Percentiles rank a stretch among this genome's conserved stretches.
Conservation (phyloP, 1,140 invertebrate genomes). For the Drosophila lacteicornis region DNA sequence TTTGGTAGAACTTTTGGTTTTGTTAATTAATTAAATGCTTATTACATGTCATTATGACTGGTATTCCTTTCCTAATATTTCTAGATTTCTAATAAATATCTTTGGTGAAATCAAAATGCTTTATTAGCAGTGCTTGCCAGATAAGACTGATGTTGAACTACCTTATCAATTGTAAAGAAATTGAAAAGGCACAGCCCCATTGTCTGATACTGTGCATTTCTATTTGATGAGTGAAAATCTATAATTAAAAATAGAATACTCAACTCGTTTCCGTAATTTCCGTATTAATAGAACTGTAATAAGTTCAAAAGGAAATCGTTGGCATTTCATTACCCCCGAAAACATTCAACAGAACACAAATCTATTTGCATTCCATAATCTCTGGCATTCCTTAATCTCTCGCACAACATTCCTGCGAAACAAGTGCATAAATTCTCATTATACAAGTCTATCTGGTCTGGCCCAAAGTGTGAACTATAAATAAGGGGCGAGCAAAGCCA, state of each 20-base stretch:
- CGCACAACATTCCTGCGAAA: slow-evolving; percentile 16
- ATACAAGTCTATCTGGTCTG: slow-evolving; percentile 4
- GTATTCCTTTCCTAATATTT: not conserved
- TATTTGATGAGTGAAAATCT: slow-evolving; percentile 9
- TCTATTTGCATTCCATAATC: slow-evolving; percentile 17
- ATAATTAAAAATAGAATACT: slow-evolving; percentile 12
- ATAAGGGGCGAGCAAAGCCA: slow-evolving; percentile 49
- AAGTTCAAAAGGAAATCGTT: slow-evolving; percentile 10
- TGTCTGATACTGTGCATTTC: slow-evolving; percentile 7
- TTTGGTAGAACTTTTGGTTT: slow-evolving; percentile 12
- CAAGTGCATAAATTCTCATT: slow-evolving; percentile 30
- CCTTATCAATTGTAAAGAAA: slow-evolving; percentile 13
- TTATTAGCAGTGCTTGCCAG: not conserved
- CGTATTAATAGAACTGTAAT: not conserved
- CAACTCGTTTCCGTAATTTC: slow-evolving; percentile 8
- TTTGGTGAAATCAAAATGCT: not conserved
- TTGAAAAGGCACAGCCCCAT: not conserved
- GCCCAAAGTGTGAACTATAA: slow-evolving; percentile 50
- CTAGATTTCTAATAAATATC: not conserved
- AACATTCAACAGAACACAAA: slow-evolving; percentile 4
- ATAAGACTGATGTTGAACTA: not conserved
- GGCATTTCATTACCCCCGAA: not conserved
- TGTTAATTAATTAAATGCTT: not conserved
- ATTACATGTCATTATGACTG: not conserved
- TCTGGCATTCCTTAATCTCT: slow-evolving; percentile 18